Base-by-base conservation (phyloP, 2,797 vertebrate species). In the Eutrigla gurnardus region DNA sequence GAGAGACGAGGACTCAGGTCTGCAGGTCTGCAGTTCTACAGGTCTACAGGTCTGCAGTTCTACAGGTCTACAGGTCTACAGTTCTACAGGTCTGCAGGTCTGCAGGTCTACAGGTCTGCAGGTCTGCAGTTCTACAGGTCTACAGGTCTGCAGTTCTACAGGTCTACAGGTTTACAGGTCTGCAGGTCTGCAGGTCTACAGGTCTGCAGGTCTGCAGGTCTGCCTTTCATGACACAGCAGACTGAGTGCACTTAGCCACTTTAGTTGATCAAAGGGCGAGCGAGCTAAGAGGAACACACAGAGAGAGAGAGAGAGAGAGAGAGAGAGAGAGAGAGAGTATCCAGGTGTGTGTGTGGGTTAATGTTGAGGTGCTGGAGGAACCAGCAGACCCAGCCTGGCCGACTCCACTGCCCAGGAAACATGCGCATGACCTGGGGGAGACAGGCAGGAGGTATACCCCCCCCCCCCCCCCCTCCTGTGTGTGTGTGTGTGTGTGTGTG, bases 401-500 rank as follows among this genome's bases (percentile, higher is more conserved):
- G 91, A 81, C 92, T 94, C 92, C 93, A 85, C 69, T 80, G 79
- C 88, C 89, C 80, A 70, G 84, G 88, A 78, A 77, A 81, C 80
- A 93, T 93, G 93, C 89, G 84, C 92, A 93, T 93, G 78, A 85
- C 93, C 89, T 81, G 70, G 68, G 87, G 92, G 75, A 74, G 42
- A 55, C 55, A 81, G 80, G 85, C 80, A 77, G 82, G 81, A 87
- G 86, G 84, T 53, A 60, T 18, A 47, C 40, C 0, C 32, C 0
- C 7, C 37, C 43, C 39, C 74, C 57, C 54, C 75, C 63, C 5
- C 12, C 5, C 7, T 40, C 49, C 47, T 42, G 6, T 17, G 50
- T 46, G 61, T 65, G 42, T 33, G 43, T 60, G 45, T 60, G 25
- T 40, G 66, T 68, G n/a, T 32, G n/a, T 75, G 68, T 62, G 70